Conservation (phyloP, 2,113 vertebrate species). For the Leptocoma aspasia region DNA sequence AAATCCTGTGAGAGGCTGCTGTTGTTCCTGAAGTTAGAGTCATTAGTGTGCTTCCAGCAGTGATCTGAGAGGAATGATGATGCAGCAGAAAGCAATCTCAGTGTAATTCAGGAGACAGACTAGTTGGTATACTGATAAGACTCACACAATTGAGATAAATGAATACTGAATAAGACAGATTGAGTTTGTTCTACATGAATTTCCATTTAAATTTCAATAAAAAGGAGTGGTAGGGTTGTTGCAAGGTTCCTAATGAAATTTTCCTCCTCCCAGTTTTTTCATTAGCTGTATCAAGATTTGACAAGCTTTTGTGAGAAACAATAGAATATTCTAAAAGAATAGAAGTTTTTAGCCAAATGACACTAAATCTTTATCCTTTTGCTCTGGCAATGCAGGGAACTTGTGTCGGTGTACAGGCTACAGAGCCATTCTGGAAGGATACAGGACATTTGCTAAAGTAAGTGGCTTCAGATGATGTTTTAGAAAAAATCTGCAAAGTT, state of each 20-base stretch:
- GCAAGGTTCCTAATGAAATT: neutral
- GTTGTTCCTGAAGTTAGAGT: neutral
- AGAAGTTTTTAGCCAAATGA: neutral
- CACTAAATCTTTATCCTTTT: neutral
- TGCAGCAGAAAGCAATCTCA: neutral
- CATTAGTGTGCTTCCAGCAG: neutral
- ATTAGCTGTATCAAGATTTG: neutral
- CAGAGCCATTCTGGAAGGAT: slow-evolving; percentile 91
- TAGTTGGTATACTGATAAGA: neutral
- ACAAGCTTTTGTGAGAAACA: neutral
- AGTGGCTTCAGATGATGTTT: slow-evolving; percentile 17
- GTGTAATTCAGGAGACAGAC: neutral
- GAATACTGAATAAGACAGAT: neutral
- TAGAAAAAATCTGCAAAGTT: neutral
- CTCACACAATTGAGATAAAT: neutral
- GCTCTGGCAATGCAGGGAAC: slow-evolving; percentile 78
- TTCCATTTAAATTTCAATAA: neutral
- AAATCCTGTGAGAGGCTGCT: neutral
- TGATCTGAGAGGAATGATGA: neutral
- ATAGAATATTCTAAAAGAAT: neutral
- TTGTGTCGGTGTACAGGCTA: slow-evolving; percentile 96
- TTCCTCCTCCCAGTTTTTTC: neutral
- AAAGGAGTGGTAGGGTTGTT: neutral
- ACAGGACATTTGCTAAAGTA: slow-evolving; percentile 87
- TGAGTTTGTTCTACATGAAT: neutral